Percentiles rank a stretch among this genome's conserved stretches.
Conservation (phyloP, 2,888 invertebrate genomes). For the Pyralis farinalis region DNA sequence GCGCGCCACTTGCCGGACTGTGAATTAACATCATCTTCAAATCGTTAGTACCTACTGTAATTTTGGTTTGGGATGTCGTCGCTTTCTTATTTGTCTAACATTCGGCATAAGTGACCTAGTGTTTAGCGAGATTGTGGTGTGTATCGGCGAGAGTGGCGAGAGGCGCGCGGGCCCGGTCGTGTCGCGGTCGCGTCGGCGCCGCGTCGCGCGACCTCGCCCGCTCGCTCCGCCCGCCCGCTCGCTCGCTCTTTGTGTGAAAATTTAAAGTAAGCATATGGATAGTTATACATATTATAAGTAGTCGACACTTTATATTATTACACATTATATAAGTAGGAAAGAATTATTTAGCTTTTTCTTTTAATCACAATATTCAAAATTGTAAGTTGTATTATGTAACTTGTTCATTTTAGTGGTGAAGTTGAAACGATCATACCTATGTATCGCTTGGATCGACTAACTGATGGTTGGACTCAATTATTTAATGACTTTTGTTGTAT, state of each 20-base stretch:
- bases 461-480: constrained; percentile 75
- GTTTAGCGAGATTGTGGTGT: constrained; percentile 62
- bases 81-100: constrained; percentile 67
- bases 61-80: constrained; percentile 66
- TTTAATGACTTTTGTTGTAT: constrained; percentile 82
- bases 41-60: constrained; percentile 62
- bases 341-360: constrained; percentile 79
- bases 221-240: constrained; percentile 25
- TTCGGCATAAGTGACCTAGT: constrained; percentile 63
- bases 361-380: constrained; percentile 80
- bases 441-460: constrained; percentile 64
- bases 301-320: constrained; percentile 81
- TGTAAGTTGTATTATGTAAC: constrained; percentile 78
- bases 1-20: constrained; percentile 22
- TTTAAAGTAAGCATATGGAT: constrained; percentile 72
- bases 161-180: constrained; percentile 20
- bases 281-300: constrained; percentile 78
- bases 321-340: constrained; percentile 79
- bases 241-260: constrained; percentile 74
- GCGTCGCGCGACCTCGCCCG: constrained; percentile 10
- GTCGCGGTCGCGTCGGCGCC: constrained; percentile 16
- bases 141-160: constrained; percentile 42
- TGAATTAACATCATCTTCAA: constrained; percentile 43
- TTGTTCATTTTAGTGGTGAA: constrained; percentile 70
- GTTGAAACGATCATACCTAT: constrained; percentile 53